Evolutionary conservation across 2,888 invertebrate genomes (phyloP).

Genomic region (Dryobota labecula): DNA sequence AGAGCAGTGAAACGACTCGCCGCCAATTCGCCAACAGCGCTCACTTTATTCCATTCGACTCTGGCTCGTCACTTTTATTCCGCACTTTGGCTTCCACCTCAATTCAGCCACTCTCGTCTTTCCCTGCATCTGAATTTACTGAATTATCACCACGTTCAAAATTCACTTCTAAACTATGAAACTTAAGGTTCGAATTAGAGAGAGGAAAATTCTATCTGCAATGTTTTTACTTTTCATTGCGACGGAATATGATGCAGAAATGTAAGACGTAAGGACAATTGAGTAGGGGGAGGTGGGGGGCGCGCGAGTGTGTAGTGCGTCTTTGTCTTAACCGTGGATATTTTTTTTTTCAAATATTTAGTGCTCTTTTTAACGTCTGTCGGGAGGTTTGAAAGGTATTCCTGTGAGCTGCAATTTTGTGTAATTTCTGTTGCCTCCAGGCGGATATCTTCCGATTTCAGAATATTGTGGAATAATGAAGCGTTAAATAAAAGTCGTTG

Average conservation of each 20-base stretch:
- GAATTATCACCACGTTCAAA: conserved; percentile 63
- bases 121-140: conserved; percentile 85
- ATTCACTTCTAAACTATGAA: conserved; percentile 53
- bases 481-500: conserved; percentile 37
- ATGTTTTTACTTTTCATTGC: conserved; percentile 89
- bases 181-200: conserved; percentile 55
- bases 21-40: conserved; percentile 66
- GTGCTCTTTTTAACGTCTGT: conserved; percentile 76
- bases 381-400: conserved; percentile 48
- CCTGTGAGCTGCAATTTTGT: conserved; percentile 44
- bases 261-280: conserved; percentile 89
- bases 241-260: conserved; percentile 89
- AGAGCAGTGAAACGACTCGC: conserved; percentile 55
- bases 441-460: conserved; percentile 26
- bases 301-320: conserved; percentile 81
- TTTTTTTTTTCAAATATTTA: conserved; percentile 71
- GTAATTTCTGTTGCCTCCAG: conserved; percentile 39
- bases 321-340: conserved; percentile 77
- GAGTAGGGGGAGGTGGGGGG: conserved; percentile 75
- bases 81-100: conserved; percentile 88
- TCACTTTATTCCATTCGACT: conserved; percentile 70
- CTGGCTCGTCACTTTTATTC: conserved; percentile 87
- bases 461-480: conserved; percentile 51
- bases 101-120: conserved; percentile 88
- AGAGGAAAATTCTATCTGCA: conserved; percentile 71